Conservation (phyloP, 2,888 invertebrate species). For the Caenorhabditis sp. region DNA sequence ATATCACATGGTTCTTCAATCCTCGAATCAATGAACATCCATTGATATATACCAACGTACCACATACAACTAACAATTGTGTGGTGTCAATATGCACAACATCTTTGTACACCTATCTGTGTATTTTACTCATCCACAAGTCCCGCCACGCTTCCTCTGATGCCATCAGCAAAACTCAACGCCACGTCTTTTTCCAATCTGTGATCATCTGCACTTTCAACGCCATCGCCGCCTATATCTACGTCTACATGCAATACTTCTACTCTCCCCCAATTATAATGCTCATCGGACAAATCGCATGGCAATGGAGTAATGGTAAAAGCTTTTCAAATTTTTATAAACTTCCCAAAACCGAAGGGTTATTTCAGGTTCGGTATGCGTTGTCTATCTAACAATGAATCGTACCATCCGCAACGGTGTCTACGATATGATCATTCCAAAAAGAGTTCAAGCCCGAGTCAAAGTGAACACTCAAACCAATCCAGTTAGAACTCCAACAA, state of each 20-base stretch:
- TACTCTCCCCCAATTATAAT: slow-evolving; percentile 30
- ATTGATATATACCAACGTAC: slow-evolving; percentile 7
- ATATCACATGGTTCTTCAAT: slow-evolving; percentile 37
- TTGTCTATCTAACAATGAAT: slow-evolving; percentile 33
- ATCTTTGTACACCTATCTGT: slow-evolving; percentile 30
- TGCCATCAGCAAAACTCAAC: slow-evolving; percentile 29
- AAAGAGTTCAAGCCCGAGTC: no score
- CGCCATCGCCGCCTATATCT: slow-evolving; percentile 45
- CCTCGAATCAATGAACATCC: slow-evolving; percentile 5
- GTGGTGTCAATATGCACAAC: slow-evolving; percentile 36
- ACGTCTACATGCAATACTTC: slow-evolving; percentile 55
- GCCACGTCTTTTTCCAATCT: slow-evolving; percentile 20
- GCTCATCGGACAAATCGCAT: slow-evolving; percentile 46
- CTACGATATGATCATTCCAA: no score
- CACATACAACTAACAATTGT: slow-evolving; percentile 47
- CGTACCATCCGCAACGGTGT: no score
- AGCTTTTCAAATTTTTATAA: background rate
- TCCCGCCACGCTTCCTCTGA: slow-evolving; percentile 25
- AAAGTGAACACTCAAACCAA: no score
- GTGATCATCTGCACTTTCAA: slow-evolving; percentile 33
- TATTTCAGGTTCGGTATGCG: slow-evolving; percentile 22
- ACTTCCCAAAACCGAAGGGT: background rate
- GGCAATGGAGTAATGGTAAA: slow-evolving; percentile 43
- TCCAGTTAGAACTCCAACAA: no score
- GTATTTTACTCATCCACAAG: slow-evolving; percentile 20